Base-by-base conservation (phyloP, 2,113 vertebrate species). In the Phyllostomus hastatus region DNA sequence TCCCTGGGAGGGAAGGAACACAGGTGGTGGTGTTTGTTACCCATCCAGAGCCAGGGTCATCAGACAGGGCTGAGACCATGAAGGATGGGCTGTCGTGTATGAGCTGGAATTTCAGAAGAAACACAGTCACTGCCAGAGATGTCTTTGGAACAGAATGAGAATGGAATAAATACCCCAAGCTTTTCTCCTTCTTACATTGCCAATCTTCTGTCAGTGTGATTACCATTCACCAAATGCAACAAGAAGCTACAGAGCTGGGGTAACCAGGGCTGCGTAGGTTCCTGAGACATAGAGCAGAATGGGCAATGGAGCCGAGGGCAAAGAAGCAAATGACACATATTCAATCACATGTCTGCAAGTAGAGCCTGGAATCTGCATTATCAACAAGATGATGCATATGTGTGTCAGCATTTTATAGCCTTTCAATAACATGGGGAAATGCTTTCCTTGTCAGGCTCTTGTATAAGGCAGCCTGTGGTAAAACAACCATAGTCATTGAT, bases 131-230 rank as follows among this genome's bases (percentile, higher is more conserved):
- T 70, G 15, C n/a, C 46, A 33, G 10, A 80, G 52, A 80, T 85
- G 24, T 5, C 26, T 26, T 16, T 41, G 22, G 64, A 46, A 41
- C 20, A 78, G 19, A 70, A 67, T 86, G 26, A 83, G 16, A 81
- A 9, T 12, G 0, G 0, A 41, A 67, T 54, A 80, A 70, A 54
- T 8, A 26, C 12, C 0, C 2, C 33, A 48, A 10, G n/a, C 10
- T 57, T 76, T 76, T 41, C 4, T 10, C 24, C 19, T 50, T 72
- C 61, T 59, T 66, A 80, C 46, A n/a, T 54, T 19, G 0, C 28
- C 26, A 79, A 0, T 20, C 28, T 79, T 87, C 57, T 66, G 9
- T 83, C 38, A 54, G 10, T 61, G 7, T 66, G 12, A 81, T 76
- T 83, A 3, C 48, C 33, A 64, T 10, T 54, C 17, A 66, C 35